Evolutionary conservation across 2,888 invertebrate species (phyloP).

Genomic region (Apamea crenata): DNA sequence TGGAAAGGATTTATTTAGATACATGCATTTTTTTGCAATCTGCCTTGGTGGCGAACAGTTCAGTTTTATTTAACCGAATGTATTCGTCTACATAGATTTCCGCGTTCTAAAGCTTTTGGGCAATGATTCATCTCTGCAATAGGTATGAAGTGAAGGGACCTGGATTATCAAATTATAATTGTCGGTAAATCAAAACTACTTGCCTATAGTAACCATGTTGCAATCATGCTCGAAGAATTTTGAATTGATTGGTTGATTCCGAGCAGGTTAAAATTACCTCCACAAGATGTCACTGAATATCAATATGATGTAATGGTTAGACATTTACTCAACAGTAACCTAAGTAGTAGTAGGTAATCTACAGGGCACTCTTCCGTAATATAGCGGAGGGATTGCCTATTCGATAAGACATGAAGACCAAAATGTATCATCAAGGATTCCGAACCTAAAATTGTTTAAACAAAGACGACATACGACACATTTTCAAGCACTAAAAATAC

Average conservation of each 20-base stretch:
- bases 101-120: background rate
- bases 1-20: conserved; percentile 38
- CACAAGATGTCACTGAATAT: background rate
- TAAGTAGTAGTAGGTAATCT: background rate
- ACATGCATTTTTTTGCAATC: conserved; percentile 26
- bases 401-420: background rate
- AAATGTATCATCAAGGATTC: background rate
- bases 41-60: background rate
- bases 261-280: background rate
- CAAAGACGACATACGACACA: conserved; percentile 51
- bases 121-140: background rate
- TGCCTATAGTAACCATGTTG: background rate
- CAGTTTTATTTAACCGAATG: conserved; percentile 6
- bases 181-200: background rate
- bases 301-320: background rate
- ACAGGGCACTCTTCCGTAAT: background rate
- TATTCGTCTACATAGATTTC: background rate
- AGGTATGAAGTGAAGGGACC: background rate
- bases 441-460: conserved; percentile 37
- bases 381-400: background rate
- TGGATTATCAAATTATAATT: background rate
- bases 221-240: background rate
- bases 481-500: conserved; percentile 56
- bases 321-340: background rate
- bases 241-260: background rate